Evolutionary conservation across 1,140 invertebrate species (phyloP), one percentile per base, ranked within the genome.

Genomic region (Paramacrobiotus metropolitanus): DNA sequence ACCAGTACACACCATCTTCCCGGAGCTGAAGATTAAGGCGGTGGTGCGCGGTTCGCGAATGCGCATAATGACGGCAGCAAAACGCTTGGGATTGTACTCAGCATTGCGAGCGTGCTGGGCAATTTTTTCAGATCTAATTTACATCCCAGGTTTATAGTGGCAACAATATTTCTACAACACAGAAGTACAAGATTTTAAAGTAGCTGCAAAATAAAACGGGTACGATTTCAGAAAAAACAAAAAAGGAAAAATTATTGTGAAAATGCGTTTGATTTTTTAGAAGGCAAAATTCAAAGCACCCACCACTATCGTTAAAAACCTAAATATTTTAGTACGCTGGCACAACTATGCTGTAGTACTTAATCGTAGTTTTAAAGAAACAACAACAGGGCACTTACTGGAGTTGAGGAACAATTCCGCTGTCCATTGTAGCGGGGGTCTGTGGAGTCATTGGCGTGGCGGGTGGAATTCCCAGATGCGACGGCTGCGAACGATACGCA

Each of bases 1-100:
- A 21, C 95, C 95, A 1, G 95, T 99, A 72, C 95, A 99, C 0
- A 99, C 95, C 94, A 99, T 98, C 81, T 99, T 99, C 0, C 95
- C 95, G 44, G 93, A 97, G 68, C 90, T 94, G 70, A 99, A 99
- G 66, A 99, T 99, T 15, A 99, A 75, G 18, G 95, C 95, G 28
- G 95, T 99, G 1, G 95, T 99, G 66, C 95, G 77, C 0, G 95
- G 95, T 71, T 98, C 92, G 71, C 94, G 78, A 69, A 99, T 99
- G 71, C 95, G 79, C 95, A 99, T 99, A 61, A 99, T 99, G 0
- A 99, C 94, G 64, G 95, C 95, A 59, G 95, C 94, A 80, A 99
- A 99, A 72, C 95, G 83, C 76, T 98, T 99, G 29, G 95, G 95
- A 76, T 99, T 99, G 69, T 98, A 99, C 75, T 99, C 95, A 18